Conservation (phyloP, 2,888 invertebrate species). For the Oscheius myriophilus region DNA sequence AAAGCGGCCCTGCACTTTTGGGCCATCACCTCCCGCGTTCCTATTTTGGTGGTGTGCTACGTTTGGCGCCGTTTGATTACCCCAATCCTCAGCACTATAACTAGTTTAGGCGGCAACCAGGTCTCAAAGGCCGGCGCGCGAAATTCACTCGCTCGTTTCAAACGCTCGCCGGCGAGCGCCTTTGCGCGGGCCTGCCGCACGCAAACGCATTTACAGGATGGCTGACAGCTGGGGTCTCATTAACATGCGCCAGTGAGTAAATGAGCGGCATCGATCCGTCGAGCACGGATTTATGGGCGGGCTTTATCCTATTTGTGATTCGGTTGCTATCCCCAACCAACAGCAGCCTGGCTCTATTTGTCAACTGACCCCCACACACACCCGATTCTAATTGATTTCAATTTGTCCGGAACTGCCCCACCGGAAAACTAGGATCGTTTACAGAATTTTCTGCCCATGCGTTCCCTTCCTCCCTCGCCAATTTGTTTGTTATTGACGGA, state of each 20-base stretch:
- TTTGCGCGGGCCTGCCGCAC: slow-evolving; percentile 8
- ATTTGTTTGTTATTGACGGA: too few relatives aligned
- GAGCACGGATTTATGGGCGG: slow-evolving; percentile 28
- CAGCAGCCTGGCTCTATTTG: too few relatives aligned
- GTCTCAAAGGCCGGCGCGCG: slow-evolving; percentile 27
- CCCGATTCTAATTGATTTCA: too few relatives aligned
- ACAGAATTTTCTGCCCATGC: too few relatives aligned
- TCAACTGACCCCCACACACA: too few relatives aligned
- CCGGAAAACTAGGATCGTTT: too few relatives aligned
- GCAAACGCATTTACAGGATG: slow-evolving; percentile 3
- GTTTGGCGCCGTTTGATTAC: slow-evolving; percentile 16
- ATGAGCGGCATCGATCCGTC: slow-evolving; percentile 29
- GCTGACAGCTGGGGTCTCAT: slow-evolving; percentile 28
- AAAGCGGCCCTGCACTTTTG: too few relatives aligned
- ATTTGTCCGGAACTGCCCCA: too few relatives aligned
- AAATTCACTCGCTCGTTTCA: slow-evolving; percentile 27
- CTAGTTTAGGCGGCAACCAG: slow-evolving; percentile 27
- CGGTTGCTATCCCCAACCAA: background rate
- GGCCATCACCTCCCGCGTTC: too few relatives aligned
- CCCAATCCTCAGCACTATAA: slow-evolving; percentile 28
- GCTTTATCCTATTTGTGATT: slow-evolving; percentile 22
- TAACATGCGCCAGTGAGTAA: slow-evolving; percentile 29
- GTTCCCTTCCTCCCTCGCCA: too few relatives aligned
- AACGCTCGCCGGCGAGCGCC: slow-evolving; percentile 5
- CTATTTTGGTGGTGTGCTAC: too few relatives aligned